Evolutionary conservation across 2,797 vertebrate genomes (phyloP), one percentile per base, ranked within the genome.

Genomic region (Aeoliscus strigatus): DNA sequence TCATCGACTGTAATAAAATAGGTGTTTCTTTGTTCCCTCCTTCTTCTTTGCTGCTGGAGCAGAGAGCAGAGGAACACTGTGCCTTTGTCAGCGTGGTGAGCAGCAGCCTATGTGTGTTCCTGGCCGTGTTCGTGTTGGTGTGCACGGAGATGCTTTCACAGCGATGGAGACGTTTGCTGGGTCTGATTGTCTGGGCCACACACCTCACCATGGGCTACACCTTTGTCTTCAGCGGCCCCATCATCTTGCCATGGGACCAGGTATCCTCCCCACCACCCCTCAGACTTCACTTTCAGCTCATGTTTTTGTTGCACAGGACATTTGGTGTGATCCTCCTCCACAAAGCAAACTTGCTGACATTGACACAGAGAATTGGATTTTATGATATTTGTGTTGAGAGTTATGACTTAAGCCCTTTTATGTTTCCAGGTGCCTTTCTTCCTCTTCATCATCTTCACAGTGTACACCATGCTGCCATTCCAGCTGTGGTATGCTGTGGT

Each of bases 391-490:
- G n/a, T n/a, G n/a, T n/a, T n/a, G n/a, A n/a, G n/a, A n/a, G n/a
- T n/a, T n/a, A n/a, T n/a, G n/a, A n/a, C n/a, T n/a, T n/a, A n/a
- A n/a, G n/a, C n/a, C 14, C 2, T 6, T 31, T 42, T 51, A 2
- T 61, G 16, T 61, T 46, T 58, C 9, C 47, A 98, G 96, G 94
- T 96, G 55, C 93, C 94, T 12, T 95, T 94, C 78, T 97, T 98
- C 79, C 89, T 97, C 34, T 99, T 97, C 70, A 81, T 96, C 58
- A 90, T 96, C 78, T 97, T 99, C 65, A 93, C 91, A 0, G 91
- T 91, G 39, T 97, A 95, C 70, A 97, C 93, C 11, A 91, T 98
- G 88, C 81, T 98, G 53, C 95, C 95, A 2, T 93, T 97, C 80
- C 90, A 91, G 74, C 82, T 89, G 84, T 77, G 73, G 80, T 89